These are phyloP conservation scores for Patella ulyssiponensis DNA, from an alignment of 2,888 invertebrate genomes.

Conservation along the genomic window DNA sequence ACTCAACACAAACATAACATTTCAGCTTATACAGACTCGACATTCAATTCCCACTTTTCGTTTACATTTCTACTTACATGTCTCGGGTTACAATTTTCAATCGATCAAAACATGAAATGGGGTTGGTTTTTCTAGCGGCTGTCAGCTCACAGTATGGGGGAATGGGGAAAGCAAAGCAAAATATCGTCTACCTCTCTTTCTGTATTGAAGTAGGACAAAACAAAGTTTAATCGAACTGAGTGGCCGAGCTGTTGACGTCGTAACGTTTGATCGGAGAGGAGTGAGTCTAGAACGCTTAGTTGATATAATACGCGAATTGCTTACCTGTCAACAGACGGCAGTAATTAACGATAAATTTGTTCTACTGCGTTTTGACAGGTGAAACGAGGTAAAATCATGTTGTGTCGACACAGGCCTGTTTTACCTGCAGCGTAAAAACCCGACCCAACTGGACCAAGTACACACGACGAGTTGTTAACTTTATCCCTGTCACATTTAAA, in stretches of 20 bases:
- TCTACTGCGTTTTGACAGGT: background rate
- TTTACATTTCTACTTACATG: constrained; percentile 7
- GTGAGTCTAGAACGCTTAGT: background rate
- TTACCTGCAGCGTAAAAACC: background rate
- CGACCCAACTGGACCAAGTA: background rate
- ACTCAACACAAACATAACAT: no score
- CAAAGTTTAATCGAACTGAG: background rate
- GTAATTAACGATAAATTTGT: background rate
- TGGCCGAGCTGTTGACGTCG: background rate
- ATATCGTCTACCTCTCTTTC: background rate
- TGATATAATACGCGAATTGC: background rate
- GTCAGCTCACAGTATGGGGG: background rate
- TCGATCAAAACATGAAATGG: background rate
- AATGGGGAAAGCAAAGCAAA: background rate
- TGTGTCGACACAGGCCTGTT: background rate
- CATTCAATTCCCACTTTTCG: background rate
- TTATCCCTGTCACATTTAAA: background rate
- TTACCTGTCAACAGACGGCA: background rate
- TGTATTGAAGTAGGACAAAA: background rate
- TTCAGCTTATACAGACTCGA: no score
- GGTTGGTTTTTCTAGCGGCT: background rate
- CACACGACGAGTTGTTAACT: background rate
- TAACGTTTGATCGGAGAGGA: constrained; percentile 5
- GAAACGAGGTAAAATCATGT: background rate
- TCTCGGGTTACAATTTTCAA: constrained; percentile 8